Base-by-base conservation (phyloP, 2,888 invertebrate genomes). In the Caenorhabditis doughertyi region DNA sequence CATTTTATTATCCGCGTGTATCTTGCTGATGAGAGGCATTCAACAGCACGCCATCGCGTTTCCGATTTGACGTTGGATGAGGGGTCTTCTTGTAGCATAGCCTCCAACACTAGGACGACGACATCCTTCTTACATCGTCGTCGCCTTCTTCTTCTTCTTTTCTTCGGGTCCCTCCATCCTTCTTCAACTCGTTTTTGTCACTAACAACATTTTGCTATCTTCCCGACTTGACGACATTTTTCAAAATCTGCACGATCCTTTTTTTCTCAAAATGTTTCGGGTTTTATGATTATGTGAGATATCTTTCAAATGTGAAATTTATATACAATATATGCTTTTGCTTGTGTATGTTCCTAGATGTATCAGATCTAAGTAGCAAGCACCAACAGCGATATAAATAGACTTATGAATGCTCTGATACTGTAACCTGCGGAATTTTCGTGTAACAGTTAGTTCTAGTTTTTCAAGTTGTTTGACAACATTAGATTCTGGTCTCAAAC, bases 11-110 rank as follows among this genome's bases (percentile, higher is more conserved):
- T 81, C 81, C 81, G 65, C 73, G 62, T 81, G 74, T 81, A 74
- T 70, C 76, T 76, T 53, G 72, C 82, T 82, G 82, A 82, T 82
- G 82, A 82, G 76, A 67, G 77, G 82, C 82, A 82, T 82, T 82
- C 82, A 82, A 68, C 82, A 77, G 72, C 82, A 82, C 82, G 82
- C 82, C 72, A 82, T 82, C 72, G 72, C 67, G 77, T 62, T 82
- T 82, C 82, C 82, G 82, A 65, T 68, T 77, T 82, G 68, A 81
- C 74, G 81, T 76, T 53, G 74, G 44, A 71, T 64, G 71, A 71
- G 79, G 44, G 65, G 79, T 49, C 65, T 77, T 77, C 51, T 51
- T 65, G 51, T 51, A 51, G 62, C 64, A 73, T 55, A 64, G n/a
- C 44, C 62, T 29, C 51, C 77, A 58, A 77, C 55, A 32, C 76